phyloP scores from a whole-genome alignment of 1,140 invertebrate genomes.

The Tetraneura akinire region DNA sequence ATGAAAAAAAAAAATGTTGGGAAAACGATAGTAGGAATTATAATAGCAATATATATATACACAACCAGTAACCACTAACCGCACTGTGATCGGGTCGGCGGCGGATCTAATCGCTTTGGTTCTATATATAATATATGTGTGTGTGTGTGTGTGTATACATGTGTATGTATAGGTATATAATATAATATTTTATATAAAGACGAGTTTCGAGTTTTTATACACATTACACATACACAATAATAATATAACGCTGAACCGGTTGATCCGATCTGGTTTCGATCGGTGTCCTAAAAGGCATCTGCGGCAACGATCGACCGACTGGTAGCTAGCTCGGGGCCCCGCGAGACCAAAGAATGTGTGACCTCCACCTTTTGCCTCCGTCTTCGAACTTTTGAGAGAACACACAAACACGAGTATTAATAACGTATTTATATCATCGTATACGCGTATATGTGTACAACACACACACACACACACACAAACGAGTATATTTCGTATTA shows the following conservation, averaged over 20 bases:
- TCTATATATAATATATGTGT: no score
- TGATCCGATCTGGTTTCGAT: conserved; percentile 50
- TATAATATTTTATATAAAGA: neutral
- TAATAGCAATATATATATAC: no score
- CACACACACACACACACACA: neutral
- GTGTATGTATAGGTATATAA: no score
- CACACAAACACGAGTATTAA: neutral
- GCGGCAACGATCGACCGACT: no score
- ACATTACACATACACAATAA: no score
- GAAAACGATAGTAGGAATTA: no score
- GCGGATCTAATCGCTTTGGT: no score
- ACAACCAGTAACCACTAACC: no score
- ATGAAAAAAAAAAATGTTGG: no score
- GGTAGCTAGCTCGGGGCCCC: conserved; percentile 17
- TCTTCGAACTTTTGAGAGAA: conserved; percentile 43
- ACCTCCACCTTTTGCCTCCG: conserved; percentile 51
- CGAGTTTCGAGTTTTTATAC: conserved; percentile 1
- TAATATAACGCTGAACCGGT: conserved; percentile 10
- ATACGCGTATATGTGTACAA: neutral
- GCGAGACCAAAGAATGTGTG: conserved; percentile 49
- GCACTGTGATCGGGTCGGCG: no score
- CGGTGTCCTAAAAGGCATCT: conserved; percentile 19
- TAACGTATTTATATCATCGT: no score
- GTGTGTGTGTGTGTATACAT: no score
- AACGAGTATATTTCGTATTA: neutral